These are phyloP conservation scores for Temnothorax rugatulus DNA, from an alignment of 2,888 invertebrate genomes.

Conservation along the genomic window DNA sequence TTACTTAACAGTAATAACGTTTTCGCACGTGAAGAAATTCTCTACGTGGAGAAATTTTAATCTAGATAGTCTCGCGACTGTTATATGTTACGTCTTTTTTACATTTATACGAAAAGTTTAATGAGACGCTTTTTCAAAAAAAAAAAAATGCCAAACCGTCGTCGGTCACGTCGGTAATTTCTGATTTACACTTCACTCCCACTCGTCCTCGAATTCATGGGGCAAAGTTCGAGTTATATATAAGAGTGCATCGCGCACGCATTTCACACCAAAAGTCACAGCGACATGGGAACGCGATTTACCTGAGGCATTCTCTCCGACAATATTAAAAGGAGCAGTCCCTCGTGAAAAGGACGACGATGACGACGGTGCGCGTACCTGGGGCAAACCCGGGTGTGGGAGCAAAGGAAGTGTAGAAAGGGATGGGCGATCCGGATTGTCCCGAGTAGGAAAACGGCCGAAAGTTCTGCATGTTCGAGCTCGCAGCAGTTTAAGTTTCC, in stretches of 20 bases:
- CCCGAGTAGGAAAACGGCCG: conserved; percentile 70
- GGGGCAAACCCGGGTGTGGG: conserved; percentile 12
- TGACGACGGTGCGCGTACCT: conserved; percentile 37
- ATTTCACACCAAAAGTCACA: conserved; percentile 43
- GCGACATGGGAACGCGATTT: conserved; percentile 25
- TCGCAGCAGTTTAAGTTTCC: conserved; percentile 78
- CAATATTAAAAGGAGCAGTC: conserved; percentile 50
- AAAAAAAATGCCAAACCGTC: not conserved
- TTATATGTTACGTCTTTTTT: not conserved
- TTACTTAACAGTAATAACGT: conserved; percentile 12
- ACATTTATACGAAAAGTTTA: conserved; percentile 17
- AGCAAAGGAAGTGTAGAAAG: conserved; percentile 25
- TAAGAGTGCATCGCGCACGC: conserved; percentile 4
- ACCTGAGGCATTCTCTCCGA: conserved; percentile 24
- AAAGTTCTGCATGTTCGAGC: conserved; percentile 76
- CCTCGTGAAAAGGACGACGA: conserved; percentile 47
- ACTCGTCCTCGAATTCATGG: not conserved
- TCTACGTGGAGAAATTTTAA: not conserved
- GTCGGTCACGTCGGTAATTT: not conserved
- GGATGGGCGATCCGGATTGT: conserved; percentile 68
- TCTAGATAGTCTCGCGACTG: not conserved
- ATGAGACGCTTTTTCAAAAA: not conserved
- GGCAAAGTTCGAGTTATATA: conserved; percentile 37
- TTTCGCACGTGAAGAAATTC: not conserved
- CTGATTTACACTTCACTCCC: conserved; percentile 5